Base-by-base conservation (phyloP, 1,140 invertebrate genomes). In the Cyclargus thomasi region DNA sequence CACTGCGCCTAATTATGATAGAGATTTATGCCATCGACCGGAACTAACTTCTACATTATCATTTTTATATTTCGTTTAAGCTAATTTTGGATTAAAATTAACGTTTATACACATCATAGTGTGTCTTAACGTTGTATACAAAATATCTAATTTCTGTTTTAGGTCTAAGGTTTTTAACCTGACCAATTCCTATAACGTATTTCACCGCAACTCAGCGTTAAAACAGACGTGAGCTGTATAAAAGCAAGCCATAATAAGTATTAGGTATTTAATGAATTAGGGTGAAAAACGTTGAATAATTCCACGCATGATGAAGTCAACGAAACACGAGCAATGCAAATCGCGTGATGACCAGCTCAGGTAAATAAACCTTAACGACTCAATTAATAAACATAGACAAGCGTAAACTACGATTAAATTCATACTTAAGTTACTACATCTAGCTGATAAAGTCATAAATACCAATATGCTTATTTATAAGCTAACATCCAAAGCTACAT, bases 1-100 rank as follows among this genome's bases (percentile, higher is more conserved):
- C 80, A 74, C 73, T 71, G 75, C 73, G 62, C 71, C 75, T 87
- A 83, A 86, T 87, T 85, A 75, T 79, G 77, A 83, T 70, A 74
- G 73, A 78, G 77, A 84, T 84, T 86, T 84, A 82, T 81, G 17
- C 2, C 18, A 59, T 59, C 2, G 18, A 10, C 55, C 55, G 17
- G 17, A 59, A 21, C 55, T 18, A 20, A 55, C n/a, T 55, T 18
- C 1, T 59, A 20, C 10, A 59, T 59, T 59, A 59, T 59, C 55
- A 59, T 20, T 11, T 59, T 59, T 14, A 47, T 47, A 47, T 47
- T 47, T 47, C 14, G 39, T 47, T 47, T 47, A 47, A 16, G 39
- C 39, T 14, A 47, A 47, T 14, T 35, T 47, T 47, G 39, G 10
- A 4, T 29, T 29, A 7, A 29, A 29, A 29, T 29, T 29, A 29